These are phyloP conservation scores for Pissodes strobi DNA, from an alignment of 1,140 invertebrate genomes.

Conservation along the genomic window DNA sequence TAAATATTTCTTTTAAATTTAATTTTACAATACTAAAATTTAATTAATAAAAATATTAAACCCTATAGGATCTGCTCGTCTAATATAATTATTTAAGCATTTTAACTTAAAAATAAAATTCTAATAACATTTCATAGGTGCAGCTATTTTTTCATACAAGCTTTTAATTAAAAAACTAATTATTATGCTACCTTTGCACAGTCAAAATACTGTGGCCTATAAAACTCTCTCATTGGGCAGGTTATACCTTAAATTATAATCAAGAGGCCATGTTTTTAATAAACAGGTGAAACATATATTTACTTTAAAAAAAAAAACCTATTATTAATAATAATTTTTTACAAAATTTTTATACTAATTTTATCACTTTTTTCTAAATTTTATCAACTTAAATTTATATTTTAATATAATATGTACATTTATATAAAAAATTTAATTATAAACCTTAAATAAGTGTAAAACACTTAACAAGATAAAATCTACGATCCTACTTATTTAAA, in stretches of 20 bases:
- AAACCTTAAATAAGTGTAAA: conserved; percentile 15
- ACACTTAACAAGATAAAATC: conserved; percentile 8
- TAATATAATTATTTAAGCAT: conserved; percentile 64
- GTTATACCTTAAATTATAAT: too few species aligned
- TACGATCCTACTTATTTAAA: conserved; percentile 3
- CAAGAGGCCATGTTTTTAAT: too few species aligned
- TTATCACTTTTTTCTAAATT: conserved; percentile 47
- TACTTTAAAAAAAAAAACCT: too few species aligned
- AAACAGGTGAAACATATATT: too few species aligned
- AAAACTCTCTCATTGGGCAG: too few species aligned
- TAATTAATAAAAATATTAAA: too few species aligned
- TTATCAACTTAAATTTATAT: conserved; percentile 54
- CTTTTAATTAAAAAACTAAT: too few species aligned
- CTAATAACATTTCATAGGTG: conserved; percentile 56
- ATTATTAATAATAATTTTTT: too few species aligned
- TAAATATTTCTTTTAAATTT: too few species aligned
- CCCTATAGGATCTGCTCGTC: conserved; percentile 65
- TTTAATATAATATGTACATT: conserved; percentile 57
- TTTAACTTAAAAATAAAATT: conserved; percentile 66
- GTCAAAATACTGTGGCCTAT: too few species aligned
- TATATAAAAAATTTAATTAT: conserved; percentile 53
- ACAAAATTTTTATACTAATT: too few species aligned
- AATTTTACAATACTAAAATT: conserved; percentile 39
- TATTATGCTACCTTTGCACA: too few species aligned
- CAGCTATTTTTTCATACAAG: conserved; percentile 60